Conservation (phyloP, 2,888 invertebrate genomes). For the Machimus rusticus region DNA sequence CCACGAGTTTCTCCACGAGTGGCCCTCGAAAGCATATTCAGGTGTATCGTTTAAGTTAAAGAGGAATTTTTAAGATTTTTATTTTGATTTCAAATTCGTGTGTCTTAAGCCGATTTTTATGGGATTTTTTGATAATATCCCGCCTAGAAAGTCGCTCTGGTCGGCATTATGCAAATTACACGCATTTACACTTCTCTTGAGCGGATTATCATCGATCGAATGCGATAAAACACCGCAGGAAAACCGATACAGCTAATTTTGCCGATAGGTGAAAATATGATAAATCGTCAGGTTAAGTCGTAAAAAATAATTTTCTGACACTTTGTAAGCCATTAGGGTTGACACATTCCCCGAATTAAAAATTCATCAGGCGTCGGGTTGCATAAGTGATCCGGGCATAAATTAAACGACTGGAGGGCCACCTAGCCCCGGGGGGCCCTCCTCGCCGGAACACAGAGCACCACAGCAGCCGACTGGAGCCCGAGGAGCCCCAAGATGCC, state of each 20-base stretch:
- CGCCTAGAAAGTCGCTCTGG: not conserved
- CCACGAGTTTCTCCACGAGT: not conserved
- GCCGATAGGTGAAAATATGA: constrained; percentile 12
- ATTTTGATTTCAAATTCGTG: not conserved
- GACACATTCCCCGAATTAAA: constrained; percentile 30
- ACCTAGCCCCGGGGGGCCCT: not conserved
- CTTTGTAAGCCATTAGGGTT: constrained; percentile 16
- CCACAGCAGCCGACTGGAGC: not conserved
- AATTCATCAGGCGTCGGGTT: constrained; percentile 27
- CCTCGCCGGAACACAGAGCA: not conserved
- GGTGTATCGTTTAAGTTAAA: not conserved
- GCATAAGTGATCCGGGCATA: constrained; percentile 14
- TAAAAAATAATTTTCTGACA: constrained; percentile 30
- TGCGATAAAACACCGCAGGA: not conserved
- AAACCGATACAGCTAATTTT: not conserved
- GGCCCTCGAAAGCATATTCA: not conserved
- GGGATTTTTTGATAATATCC: not conserved
- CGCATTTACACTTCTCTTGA: not conserved
- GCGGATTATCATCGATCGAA: not conserved
- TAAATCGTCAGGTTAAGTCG: not conserved
- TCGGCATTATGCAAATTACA: constrained; percentile 6
- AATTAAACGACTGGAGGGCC: constrained; percentile 1
- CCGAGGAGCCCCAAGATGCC: not conserved
- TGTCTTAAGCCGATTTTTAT: not conserved
- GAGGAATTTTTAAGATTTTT: not conserved